Evolutionary conservation across 2,888 invertebrate species (phyloP), one percentile per base, ranked within the genome.

Genomic region (Melikaiella ostensackeni): DNA sequence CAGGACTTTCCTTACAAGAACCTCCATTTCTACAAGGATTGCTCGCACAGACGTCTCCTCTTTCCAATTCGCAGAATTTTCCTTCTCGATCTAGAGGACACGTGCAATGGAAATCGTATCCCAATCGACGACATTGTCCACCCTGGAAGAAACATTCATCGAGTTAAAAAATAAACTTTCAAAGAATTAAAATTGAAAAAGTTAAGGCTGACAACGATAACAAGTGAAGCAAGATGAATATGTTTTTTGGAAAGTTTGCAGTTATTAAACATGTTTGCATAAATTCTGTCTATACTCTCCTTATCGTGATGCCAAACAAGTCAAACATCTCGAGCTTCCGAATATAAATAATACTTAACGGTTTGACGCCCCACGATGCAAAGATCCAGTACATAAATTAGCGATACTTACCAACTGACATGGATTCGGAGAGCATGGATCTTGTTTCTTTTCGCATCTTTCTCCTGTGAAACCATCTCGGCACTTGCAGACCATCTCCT

Each of bases 1-100:
- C 97, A 0, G 96, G 95, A 88, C 97, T 97, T 88, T 97, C 96
- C 84, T 97, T 95, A 86, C 98, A 98, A 0, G 97, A 97, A 2
- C 98, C 98, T 11, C 98, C 98, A 89, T 98, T 98, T 86, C 95
- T 94, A 89, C 98, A 98, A 0, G 98, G 98, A 88, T 96, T 96
- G 74, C 94, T 95, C 74, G 95, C 95, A 88, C 98, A 98, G 0
- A 95, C 96, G 86, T 97, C 96, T 46, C 96, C 96, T 84, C 95
- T 94, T 89, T 97, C 97, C 75, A 95, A 90, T 88, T 98, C 97
- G 88, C 98, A 98, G 38, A 95, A 93, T 88, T 95, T 95, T 1
- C 98, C 98, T 88, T 97, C 96, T 78, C 96, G 94, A 76, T 95
- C 94, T 0, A 94, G 91, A 0, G 96, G 95, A 89, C 98, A 98